Base-by-base conservation (phyloP, 1,140 invertebrate genomes). In the Eubasilissa regina region DNA sequence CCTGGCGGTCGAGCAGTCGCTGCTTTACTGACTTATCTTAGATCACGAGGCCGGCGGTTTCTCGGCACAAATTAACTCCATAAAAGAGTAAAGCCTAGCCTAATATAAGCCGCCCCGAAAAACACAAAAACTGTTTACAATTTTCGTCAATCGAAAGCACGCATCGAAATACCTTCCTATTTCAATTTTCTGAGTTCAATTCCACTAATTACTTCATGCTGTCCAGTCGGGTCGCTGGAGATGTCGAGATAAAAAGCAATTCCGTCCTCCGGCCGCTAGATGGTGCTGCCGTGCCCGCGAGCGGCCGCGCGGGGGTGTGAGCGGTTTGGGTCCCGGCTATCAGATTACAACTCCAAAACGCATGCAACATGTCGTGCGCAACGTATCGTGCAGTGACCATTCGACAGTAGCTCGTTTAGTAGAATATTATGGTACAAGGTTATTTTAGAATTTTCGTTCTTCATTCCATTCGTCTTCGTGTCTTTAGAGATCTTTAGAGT, bases 291-390 rank as follows among this genome's bases (percentile, higher is more conserved):
- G 48, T 73, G 35, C 13, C 12, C 60, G 25, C 11, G 58, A 1
- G 17, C 47, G 66, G 43, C 13, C 21, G 43, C 19, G 43, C 43
- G 44, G 10, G 66, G n/a, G 66, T 17, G 44, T 25, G 44, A 70
- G 70, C 55, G 48, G 70, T 73, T 55, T 73, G 70, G 70, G 53
- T 51, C 75, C 58, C 47, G 19, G 75, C 72, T 82, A 82, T 82
- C 81, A 78, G 81, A 82, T 82, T 82, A 82, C 78, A 78, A 75
- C 75, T 35, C 78, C 25, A 82, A 78, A 80, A 75, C 77, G 79
- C 81, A 82, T 82, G 81, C 81, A 82, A 82, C 75, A 80, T 82
- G 70, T 75, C 81, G 81, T 82, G 81, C 44, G 62, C 70, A 25
- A 68, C 12, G 15, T 15, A 7, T 19, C 21, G 72, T 25, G 21